Evolutionary conservation across 1,140 invertebrate species (phyloP).

Genomic region (Hestina assimilis): DNA sequence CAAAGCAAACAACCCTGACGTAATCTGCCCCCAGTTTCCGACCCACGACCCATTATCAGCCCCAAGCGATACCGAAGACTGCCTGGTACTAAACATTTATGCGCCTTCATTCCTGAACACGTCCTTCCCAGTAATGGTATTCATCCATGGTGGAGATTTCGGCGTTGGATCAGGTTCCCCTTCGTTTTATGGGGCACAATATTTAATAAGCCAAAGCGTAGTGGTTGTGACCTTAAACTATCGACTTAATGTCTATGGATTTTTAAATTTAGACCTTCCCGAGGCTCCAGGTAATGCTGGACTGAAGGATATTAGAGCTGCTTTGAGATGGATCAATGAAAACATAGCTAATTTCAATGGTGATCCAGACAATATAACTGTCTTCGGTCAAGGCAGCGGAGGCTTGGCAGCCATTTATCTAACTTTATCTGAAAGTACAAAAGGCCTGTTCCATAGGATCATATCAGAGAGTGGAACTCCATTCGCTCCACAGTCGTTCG

Average conservation of each 20-base stretch:
- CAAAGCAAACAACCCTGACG: slow-evolving; percentile 52
- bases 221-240: slow-evolving; percentile 80
- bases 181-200: slow-evolving; percentile 75
- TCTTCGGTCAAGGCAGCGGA: slow-evolving; percentile 82
- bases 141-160: slow-evolving; percentile 82
- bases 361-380: slow-evolving; percentile 81
- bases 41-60: slow-evolving; percentile 52
- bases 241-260: slow-evolving; percentile 81
- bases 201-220: slow-evolving; percentile 76
- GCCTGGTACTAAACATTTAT: slow-evolving; percentile 81
- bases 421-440: slow-evolving; percentile 80
- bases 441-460: slow-evolving; percentile 79
- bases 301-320: slow-evolving; percentile 79
- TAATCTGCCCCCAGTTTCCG: slow-evolving; percentile 61
- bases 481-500: slow-evolving; percentile 58
- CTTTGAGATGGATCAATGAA: slow-evolving; percentile 82
- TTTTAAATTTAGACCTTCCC: slow-evolving; percentile 80
- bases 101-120: slow-evolving; percentile 64
- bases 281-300: slow-evolving; percentile 73
- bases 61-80: slow-evolving; percentile 76
- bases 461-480: slow-evolving; percentile 59
- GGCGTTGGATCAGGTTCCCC: slow-evolving; percentile 74
- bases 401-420: slow-evolving; percentile 78
- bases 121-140: slow-evolving; percentile 81
- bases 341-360: slow-evolving; percentile 83